phyloP scores from a whole-genome alignment of 2,797 vertebrate species.

The Nyctibius grandis region DNA sequence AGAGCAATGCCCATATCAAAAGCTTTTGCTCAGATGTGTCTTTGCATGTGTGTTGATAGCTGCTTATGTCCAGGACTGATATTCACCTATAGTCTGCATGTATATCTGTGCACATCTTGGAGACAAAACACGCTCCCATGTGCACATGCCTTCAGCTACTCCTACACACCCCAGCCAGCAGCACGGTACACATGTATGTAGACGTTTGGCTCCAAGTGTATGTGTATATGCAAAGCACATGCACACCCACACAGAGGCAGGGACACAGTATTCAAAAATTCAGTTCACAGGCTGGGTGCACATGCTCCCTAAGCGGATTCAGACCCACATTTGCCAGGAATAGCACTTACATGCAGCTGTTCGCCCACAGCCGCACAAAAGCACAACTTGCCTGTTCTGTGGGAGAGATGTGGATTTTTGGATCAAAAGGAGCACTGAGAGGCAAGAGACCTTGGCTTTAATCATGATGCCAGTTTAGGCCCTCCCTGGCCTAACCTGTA shows the following conservation, averaged over 20 bases:
- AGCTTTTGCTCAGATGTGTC: neutral
- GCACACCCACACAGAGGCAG: neutral
- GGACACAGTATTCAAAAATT: neutral
- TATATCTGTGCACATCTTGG: neutral
- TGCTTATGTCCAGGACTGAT: neutral
- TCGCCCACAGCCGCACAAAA: neutral
- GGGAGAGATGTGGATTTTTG: neutral
- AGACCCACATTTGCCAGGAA: slow-evolving; percentile 46
- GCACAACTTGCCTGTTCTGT: neutral
- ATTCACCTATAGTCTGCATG: fast-evolving
- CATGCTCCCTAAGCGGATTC: neutral
- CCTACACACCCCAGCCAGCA: neutral
- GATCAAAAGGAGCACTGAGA: neutral
- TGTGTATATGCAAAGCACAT: neutral
- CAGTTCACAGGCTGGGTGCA: neutral
- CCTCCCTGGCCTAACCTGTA: neutral
- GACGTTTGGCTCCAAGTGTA: neutral
- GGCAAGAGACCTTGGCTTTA: neutral
- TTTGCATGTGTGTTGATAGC: neutral
- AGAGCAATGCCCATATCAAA: neutral
- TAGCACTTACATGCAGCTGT: slow-evolving; percentile 4
- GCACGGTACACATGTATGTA: neutral
- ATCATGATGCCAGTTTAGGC: neutral
- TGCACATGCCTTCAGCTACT: slow-evolving; percentile 2
- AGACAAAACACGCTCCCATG: neutral